Evolutionary conservation across 1,140 invertebrate genomes (phyloP).

Genomic region (Atta texana): DNA sequence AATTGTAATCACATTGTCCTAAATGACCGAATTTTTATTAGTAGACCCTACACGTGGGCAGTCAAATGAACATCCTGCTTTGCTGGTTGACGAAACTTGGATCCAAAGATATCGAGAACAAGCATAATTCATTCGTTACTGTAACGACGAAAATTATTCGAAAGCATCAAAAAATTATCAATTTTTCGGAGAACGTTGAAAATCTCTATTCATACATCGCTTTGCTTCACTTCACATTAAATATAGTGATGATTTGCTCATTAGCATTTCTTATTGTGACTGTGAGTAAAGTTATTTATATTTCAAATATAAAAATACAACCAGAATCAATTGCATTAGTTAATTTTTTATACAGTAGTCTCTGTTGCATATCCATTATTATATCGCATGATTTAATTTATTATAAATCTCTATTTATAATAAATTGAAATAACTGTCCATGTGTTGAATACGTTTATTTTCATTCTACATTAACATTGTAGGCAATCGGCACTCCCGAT

Average conservation of each 20-base stretch:
- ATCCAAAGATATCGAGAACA: not conserved
- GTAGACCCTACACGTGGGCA: conserved; percentile 29
- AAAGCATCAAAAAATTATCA: conserved; percentile 54
- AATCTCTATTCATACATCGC: conserved; percentile 22
- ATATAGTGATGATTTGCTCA: conserved; percentile 37
- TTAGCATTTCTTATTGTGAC: conserved; percentile 38
- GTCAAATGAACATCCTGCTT: conserved; percentile 42
- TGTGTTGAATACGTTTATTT: not conserved
- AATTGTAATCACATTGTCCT: not conserved
- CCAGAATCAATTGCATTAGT: not conserved
- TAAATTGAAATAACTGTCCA: not conserved
- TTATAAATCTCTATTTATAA: too few relatives aligned
- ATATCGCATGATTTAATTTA: not conserved
- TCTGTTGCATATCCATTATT: not conserved
- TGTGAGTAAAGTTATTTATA: conserved; percentile 29
- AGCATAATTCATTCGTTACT: not conserved
- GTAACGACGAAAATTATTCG: conserved; percentile 16
- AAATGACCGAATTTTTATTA: conserved; percentile 1
- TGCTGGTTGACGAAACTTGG: not conserved
- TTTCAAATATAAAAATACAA: not conserved
- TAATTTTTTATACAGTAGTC: not conserved
- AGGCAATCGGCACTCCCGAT: conserved; percentile 46
- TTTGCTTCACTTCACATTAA: conserved; percentile 19
- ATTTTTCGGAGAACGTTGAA: not conserved
- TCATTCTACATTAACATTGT: not conserved